Percentiles rank a stretch among this genome's conserved stretches.
Conservation (phyloP, 2,888 invertebrate species). For the Andrena trimmerana region DNA sequence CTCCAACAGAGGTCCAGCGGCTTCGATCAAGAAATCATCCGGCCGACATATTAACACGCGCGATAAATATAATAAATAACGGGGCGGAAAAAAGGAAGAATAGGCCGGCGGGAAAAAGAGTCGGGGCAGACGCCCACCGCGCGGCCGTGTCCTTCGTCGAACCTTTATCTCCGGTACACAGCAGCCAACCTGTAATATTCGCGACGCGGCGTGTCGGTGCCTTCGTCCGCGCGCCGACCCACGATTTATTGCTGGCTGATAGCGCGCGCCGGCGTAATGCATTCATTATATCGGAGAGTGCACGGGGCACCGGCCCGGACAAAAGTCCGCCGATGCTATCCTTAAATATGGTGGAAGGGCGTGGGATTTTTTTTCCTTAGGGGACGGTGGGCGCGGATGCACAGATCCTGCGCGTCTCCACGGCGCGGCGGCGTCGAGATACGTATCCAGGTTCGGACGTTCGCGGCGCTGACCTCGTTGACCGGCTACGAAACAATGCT, state of each 20-base stretch:
- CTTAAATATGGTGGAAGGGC: constrained; percentile 13
- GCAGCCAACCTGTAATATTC: constrained; percentile 50
- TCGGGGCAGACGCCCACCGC: constrained; percentile 41
- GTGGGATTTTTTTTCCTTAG: constrained; percentile 25
- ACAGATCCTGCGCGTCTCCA: constrained; percentile 9
- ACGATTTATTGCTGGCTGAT: constrained; percentile 57
- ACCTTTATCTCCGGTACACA: constrained; percentile 51
- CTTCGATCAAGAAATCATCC: constrained; percentile 21
- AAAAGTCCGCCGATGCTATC: constrained; percentile 49
- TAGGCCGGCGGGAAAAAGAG: background rate
- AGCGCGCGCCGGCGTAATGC: constrained; percentile 54
- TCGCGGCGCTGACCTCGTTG: constrained; percentile 46
- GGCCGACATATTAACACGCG: constrained; percentile 30
- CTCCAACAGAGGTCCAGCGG: constrained; percentile 1
- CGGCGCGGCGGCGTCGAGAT: constrained; percentile 42
- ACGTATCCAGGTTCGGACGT: constrained; percentile 55
- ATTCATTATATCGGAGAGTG: constrained; percentile 60
- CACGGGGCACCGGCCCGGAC: constrained; percentile 29
- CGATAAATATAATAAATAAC: constrained; percentile 1
- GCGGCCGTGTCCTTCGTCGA: constrained; percentile 44
- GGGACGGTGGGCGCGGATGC: background rate
- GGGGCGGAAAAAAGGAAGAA: background rate
- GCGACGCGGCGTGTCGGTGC: constrained; percentile 53
- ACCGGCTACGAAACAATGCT: constrained; percentile 66
- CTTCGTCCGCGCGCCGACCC: constrained; percentile 34